These are phyloP conservation scores for Lasioglossum vierecki DNA, from an alignment of 2,888 invertebrate genomes.

Conservation along the genomic window DNA sequence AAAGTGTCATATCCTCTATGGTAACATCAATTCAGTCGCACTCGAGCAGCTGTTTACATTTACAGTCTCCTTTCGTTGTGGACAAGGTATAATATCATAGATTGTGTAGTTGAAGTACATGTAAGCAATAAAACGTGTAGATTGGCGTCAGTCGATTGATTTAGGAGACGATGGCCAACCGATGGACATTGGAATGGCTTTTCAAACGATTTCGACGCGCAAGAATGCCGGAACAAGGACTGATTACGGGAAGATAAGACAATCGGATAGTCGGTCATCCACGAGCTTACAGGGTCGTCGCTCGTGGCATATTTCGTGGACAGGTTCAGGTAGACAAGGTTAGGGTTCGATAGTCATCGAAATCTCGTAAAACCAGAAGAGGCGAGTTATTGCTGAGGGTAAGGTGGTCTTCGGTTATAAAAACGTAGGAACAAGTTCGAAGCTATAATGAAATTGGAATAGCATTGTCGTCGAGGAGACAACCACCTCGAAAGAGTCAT, in stretches of 20 bases:
- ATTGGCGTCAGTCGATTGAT: neutral
- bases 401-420: conserved; percentile 47
- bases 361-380: conserved; percentile 56
- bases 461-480: conserved; percentile 30
- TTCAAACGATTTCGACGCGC: neutral
- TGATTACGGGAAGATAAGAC: conserved; percentile 33
- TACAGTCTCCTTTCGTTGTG: no score
- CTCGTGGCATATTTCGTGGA: conserved; percentile 21
- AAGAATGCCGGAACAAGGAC: conserved; percentile 34
- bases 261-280: conserved; percentile 29
- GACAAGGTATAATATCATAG: neutral
- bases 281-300: neutral
- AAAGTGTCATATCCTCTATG: no score
- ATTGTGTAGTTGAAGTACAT: neutral
- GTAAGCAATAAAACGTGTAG: conserved; percentile 5
- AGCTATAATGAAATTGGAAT: conserved; percentile 59
- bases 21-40: no score
- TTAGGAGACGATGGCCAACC: neutral
- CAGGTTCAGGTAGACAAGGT: conserved; percentile 38
- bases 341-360: conserved; percentile 60
- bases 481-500: conserved; percentile 44
- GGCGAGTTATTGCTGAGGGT: conserved; percentile 43
- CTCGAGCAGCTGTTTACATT: no score
- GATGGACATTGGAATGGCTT: neutral
- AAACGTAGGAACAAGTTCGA: conserved; percentile 54